A percentile compares a stretch with the other conserved stretches of the same genome.
phyloP scores from a whole-genome alignment of 2,888 invertebrate genomes.

The Scotopteryx bipunctaria region DNA sequence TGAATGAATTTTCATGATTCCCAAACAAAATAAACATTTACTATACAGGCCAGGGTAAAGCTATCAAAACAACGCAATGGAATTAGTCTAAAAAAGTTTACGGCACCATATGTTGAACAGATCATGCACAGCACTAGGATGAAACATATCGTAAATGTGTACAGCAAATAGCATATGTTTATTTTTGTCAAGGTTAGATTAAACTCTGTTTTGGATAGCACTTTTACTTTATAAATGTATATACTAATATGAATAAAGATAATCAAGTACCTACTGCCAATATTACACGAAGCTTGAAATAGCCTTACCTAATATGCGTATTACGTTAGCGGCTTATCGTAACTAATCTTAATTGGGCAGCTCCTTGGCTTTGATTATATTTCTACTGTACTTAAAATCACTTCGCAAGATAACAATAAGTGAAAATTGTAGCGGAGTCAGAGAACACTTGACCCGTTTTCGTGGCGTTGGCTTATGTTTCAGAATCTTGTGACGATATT shows the following conservation, averaged over 20 bases:
- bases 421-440: slow-evolving; percentile 38
- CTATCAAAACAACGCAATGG: slow-evolving; percentile 16
- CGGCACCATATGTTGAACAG: slow-evolving; percentile 30
- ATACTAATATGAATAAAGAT: background rate
- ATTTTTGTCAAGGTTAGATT: slow-evolving; percentile 52
- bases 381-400: background rate
- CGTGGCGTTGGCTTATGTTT: slow-evolving; percentile 37
- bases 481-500: slow-evolving; percentile 39
- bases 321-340: slow-evolving; percentile 1
- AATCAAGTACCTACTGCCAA: no score
- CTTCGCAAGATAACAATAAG: slow-evolving; percentile 14
- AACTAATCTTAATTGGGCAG: slow-evolving; percentile 1
- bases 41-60: slow-evolving; percentile 9
- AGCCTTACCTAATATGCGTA: background rate
- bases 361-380: background rate
- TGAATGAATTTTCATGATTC: slow-evolving; percentile 36
- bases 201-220: slow-evolving; percentile 27
- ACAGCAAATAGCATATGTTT: slow-evolving; percentile 50
- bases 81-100: slow-evolving; percentile 21
- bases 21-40: slow-evolving; percentile 16
- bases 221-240: slow-evolving; percentile 13
- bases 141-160: slow-evolving; percentile 44
- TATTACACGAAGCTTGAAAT: background rate
- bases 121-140: slow-evolving; percentile 23
- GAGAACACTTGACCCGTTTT: slow-evolving; percentile 59